A percentile compares a stretch with the other conserved stretches of the same genome.
Evolutionary conservation across 2,113 vertebrate species (phyloP).

Genomic region (zebrafish (Danio rerio)): DNA sequence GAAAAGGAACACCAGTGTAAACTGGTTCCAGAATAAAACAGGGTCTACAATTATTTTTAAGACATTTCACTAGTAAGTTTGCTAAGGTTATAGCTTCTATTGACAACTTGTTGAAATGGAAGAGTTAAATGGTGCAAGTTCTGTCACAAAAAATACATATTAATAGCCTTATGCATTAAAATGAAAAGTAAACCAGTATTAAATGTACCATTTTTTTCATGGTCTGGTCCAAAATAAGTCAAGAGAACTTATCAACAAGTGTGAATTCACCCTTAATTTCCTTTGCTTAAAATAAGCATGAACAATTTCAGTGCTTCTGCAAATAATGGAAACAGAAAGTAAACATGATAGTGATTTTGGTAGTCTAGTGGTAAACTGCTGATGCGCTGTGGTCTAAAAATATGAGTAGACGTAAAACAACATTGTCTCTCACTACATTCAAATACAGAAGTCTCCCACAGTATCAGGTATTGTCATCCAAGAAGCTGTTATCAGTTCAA

Average conservation of each 20-base stretch:
- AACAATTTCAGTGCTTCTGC: slow-evolving; percentile 9
- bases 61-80: background rate
- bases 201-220: too few species aligned
- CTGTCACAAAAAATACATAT: too few species aligned
- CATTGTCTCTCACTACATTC: background rate
- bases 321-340: background rate
- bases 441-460: background rate
- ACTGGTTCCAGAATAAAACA: too few species aligned
- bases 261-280: too few species aligned
- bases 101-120: background rate
- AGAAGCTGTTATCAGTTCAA: background rate
- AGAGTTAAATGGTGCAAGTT: too few species aligned
- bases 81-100: background rate
- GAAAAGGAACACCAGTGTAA: too few species aligned
- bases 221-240: too few species aligned
- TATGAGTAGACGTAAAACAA: background rate
- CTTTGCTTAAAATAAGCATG: background rate
- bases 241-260: too few species aligned
- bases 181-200: too few species aligned
- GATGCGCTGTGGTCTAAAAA: background rate
- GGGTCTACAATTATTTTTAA: too few species aligned
- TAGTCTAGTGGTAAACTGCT: background rate
- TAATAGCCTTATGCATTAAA: too few species aligned
- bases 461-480: background rate
- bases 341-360: background rate